Base-by-base conservation (phyloP, 2,113 vertebrate genomes). In the Gavia stellata region DNA sequence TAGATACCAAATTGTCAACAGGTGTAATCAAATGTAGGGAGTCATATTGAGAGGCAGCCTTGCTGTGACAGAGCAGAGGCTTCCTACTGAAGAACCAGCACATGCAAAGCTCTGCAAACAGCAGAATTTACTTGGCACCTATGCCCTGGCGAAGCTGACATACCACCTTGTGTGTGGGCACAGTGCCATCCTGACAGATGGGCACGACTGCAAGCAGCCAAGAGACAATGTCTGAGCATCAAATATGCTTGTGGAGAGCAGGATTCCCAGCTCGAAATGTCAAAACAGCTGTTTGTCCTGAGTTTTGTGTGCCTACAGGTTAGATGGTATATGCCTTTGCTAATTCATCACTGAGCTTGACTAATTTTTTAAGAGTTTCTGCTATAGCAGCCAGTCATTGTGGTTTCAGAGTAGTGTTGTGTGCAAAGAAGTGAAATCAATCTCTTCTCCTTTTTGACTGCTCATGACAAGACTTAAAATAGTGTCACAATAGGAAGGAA, bases 181-280 rank as follows among this genome's bases (percentile, higher is more conserved):
- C 59, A 62, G 33, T 97, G 98, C 98, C 97, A 98, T 89, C 78
- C 91, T 74, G 87, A 96, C 98, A 98, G 98, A 98, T 98, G 98
- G 97, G 90, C 36, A 93, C 0, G 15, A 94, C 75, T 72, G 34
- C 38, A 91, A 86, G 67, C 86, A 97, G 96, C 97, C 97, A 97
- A 97, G 92, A 98, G 74, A 96, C 95, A 86, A 95, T 98, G 97
- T 97, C 86, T 96, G 97, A 98, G 97, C 96, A 96, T 96, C 93
- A 96, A 93, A 94, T 92, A 82, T 67, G 91, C 97, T 97, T 97
- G 96, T 92, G 96, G 74, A 97, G 96, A 94, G 94, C 95, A 97
- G 86, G 85, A 81, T 94, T 97, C 89, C 94, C 94, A 96, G 94
- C 81, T 86, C 88, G 94, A 96, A 94, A 79, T 96, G 93, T 94